Evolutionary conservation across 2,797 vertebrate species (phyloP).

Genomic region (Discoglossus pictus): DNA sequence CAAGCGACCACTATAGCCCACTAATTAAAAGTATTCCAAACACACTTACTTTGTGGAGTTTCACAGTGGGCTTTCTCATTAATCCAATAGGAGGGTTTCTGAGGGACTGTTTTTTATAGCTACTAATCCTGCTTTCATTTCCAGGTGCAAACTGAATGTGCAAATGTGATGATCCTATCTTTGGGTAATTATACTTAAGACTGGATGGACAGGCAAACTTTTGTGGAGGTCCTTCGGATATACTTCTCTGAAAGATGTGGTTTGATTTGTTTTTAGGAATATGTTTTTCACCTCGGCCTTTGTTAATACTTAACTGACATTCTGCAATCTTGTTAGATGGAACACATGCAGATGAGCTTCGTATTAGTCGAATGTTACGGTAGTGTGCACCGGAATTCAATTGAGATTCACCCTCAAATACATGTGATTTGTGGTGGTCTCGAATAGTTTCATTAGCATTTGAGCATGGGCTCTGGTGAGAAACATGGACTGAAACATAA

Average conservation of each 20-base stretch:
- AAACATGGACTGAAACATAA: slow-evolving; percentile 76
- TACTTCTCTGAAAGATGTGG: slow-evolving; percentile 83
- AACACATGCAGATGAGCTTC: slow-evolving; percentile 78
- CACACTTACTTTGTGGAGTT: slow-evolving; percentile 79
- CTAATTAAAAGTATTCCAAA: slow-evolving; percentile 48
- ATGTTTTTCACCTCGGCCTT: slow-evolving; percentile 62
- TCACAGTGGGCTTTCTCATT: slow-evolving; percentile 59
- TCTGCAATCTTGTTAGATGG: slow-evolving; percentile 68
- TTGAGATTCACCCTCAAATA: slow-evolving; percentile 55
- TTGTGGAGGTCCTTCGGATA: slow-evolving; percentile 84
- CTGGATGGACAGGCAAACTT: slow-evolving; percentile 86
- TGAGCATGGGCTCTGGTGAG: slow-evolving; percentile 70
- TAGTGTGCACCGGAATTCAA: slow-evolving; percentile 55
- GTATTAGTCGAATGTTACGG: slow-evolving; percentile 68
- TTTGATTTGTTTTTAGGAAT: slow-evolving; percentile 64
- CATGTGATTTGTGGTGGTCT: slow-evolving; percentile 60
- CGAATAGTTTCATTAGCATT: slow-evolving; percentile 63
- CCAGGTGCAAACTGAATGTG: slow-evolving; percentile 87
- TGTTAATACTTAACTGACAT: slow-evolving; percentile 53
- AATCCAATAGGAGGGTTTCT: slow-evolving; percentile 64
- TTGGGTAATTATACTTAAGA: slow-evolving; percentile 72
- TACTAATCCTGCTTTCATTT: slow-evolving; percentile 68
- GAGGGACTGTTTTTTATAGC: slow-evolving; percentile 65
- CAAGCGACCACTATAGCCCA: slow-evolving; percentile 34
- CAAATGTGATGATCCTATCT: slow-evolving; percentile 79